These are phyloP conservation scores for Pomacea maculata DNA, from an alignment of 1,140 invertebrate genomes.

Conservation along the genomic window DNA sequence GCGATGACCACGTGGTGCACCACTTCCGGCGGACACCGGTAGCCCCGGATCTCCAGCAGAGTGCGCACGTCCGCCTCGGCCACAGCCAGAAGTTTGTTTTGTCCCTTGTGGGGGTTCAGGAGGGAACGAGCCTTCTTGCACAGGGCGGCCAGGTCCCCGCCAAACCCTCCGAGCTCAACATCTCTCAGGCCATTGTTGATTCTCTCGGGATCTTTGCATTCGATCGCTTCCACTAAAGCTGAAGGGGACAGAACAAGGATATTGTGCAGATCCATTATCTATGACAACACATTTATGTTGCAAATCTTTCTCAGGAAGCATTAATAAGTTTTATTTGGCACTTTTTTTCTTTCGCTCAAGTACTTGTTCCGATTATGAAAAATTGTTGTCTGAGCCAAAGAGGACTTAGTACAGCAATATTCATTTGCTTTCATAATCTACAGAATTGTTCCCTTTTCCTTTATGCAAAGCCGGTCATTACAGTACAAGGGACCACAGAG, in stretches of 20 bases:
- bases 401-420: no score
- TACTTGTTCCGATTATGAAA: no score
- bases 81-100: background rate
- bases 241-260: background rate
- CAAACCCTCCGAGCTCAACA: constrained; percentile 11
- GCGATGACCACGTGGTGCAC: constrained; percentile 30
- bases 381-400: no score
- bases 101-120: constrained; percentile 3
- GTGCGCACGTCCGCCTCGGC: constrained; percentile 22
- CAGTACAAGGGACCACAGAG: no score
- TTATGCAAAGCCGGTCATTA: no score
- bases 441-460: no score
- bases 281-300: background rate
- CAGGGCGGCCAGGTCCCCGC: constrained; percentile 4
- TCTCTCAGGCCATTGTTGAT: constrained; percentile 4
- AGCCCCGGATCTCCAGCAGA: constrained; percentile 32
- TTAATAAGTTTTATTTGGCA: no score
- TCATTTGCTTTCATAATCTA: no score
- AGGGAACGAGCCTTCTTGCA: background rate
- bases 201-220: background rate
- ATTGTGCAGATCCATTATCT: background rate
- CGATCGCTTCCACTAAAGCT: background rate
- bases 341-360: no score
- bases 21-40: constrained; percentile 27
- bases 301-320: no score